Conservation (phyloP, 1,140 invertebrate genomes). For the Pteromalus puparum region DNA sequence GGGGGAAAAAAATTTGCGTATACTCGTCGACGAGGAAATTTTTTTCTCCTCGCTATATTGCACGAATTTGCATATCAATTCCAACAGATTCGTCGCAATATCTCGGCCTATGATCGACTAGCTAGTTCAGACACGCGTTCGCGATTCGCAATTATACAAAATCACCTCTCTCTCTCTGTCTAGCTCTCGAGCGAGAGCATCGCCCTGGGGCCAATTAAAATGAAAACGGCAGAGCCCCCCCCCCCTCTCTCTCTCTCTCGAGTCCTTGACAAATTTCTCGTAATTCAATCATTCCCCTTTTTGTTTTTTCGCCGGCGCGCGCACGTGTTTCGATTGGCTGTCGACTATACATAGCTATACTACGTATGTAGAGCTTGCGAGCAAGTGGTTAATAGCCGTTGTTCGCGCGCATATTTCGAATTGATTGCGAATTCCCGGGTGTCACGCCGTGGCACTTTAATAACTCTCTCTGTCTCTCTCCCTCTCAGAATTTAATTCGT, state of each 20-base stretch:
- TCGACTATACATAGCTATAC: too few relatives aligned
- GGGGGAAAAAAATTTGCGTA: too few relatives aligned
- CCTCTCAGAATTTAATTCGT: too few relatives aligned
- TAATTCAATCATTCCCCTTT: slow-evolving; percentile 13
- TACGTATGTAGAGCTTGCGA: too few relatives aligned
- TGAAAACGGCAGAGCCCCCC: neutral
- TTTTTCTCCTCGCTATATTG: neutral
- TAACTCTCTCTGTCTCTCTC: too few relatives aligned
- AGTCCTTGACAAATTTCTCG: slow-evolving; percentile 6
- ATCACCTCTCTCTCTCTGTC: neutral
- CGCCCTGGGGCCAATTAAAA: slow-evolving; percentile 31
- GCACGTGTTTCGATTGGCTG: too few relatives aligned
- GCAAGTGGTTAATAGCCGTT: too few relatives aligned
- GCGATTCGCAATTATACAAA: slow-evolving; percentile 26
- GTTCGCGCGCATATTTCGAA: too few relatives aligned
- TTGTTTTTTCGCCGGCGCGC: too few relatives aligned
- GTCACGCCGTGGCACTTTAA: too few relatives aligned
- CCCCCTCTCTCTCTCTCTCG: neutral
- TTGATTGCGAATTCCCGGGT: too few relatives aligned
- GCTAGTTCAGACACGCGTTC: too few relatives aligned
- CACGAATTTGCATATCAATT: slow-evolving; percentile 40
- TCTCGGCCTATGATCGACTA: slow-evolving; percentile 29
- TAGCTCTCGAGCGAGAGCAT: neutral
- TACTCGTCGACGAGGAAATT: neutral
- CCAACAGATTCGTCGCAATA: slow-evolving; percentile 34